Evolutionary conservation across 2,113 vertebrate genomes (phyloP), one percentile per base, ranked within the genome.

Genomic region (Rhizomys pruinosus): DNA sequence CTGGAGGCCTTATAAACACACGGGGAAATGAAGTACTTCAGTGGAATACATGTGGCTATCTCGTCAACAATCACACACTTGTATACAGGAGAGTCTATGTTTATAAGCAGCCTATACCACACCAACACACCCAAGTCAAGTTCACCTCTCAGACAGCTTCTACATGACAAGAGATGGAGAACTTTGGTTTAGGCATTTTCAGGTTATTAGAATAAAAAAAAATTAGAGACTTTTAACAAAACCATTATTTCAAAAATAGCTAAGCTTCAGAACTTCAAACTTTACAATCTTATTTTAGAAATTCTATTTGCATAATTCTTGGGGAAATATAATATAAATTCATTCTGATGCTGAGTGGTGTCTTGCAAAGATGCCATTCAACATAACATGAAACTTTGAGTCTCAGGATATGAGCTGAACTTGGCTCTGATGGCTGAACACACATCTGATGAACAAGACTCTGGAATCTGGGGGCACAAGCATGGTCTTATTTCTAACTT

Each of bases 201-300:
- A 77, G 64, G 77, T 86, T 94, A 84, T 84, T 72, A 88, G 64
- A 73, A 39, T 87, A 61, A 84, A 71, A 76, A 78, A 72, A 92
- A 20, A 82, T 73, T 55, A 68, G 39, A 68, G 77, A 87, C 34
- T 79, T 94, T 39, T 55, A 69, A 80, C 27, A 85, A 89, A 93
- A 72, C 74, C 69, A 86, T 76, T 84, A 87, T 78, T 94, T 96
- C 81, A 95, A 84, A 94, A 80, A 92, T 34, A 93, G 42, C 78
- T 76, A 90, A 91, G 44, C 1, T 7, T 9, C 27, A 68, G 55
- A 72, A 29, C 47, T 81, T 96, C 42, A 63, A 73, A 90, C n/a
- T 82, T 72, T 16, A 42, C n/a, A 55, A 85, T 29, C 79, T 90
- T 85, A 84, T 85, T 88, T 95, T 87, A 66, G 87, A 92, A 91